Percentiles rank a stretch among this genome's conserved stretches.
Evolutionary conservation across 1,140 invertebrate genomes (phyloP).

Genomic region (Drosophila ficusphila): DNA sequence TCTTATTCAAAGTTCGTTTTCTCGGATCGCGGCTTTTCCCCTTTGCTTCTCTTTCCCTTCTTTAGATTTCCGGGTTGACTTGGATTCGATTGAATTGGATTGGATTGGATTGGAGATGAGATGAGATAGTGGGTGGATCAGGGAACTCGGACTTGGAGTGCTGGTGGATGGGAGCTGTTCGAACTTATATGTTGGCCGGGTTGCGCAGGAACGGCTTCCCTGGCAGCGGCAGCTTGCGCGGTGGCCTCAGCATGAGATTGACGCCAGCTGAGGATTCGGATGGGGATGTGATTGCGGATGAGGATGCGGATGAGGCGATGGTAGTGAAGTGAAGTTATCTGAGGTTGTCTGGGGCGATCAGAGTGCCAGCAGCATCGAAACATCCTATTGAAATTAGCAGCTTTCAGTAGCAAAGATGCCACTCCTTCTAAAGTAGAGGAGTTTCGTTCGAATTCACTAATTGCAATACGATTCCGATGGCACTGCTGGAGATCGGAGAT

Average conservation of each 20-base stretch:
- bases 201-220: slow-evolving; percentile 2
- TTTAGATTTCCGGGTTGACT: too few species aligned
- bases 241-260: not conserved
- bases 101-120: too few species aligned
- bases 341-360: not conserved
- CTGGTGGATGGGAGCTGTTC: not conserved
- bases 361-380: not conserved
- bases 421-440: too few species aligned
- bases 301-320: slow-evolving; percentile 1
- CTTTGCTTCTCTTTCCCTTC: slow-evolving; percentile 14
- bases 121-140: not conserved
- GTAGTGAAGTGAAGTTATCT: not conserved
- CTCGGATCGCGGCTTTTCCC: not conserved
- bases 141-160: too few species aligned
- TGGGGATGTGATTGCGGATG: not conserved
- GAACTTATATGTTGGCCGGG: not conserved
- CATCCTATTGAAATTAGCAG: slow-evolving; percentile 4
- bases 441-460: too few species aligned
- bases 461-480: not conserved
- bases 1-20: too few species aligned
- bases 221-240: not conserved
- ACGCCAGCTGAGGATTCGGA: slow-evolving; percentile 12
- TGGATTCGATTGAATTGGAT: not conserved
- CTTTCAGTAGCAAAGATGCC: too few species aligned
- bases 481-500: not conserved